Base-by-base conservation (phyloP, 2,888 invertebrate genomes). In the Gortyna flavago region DNA sequence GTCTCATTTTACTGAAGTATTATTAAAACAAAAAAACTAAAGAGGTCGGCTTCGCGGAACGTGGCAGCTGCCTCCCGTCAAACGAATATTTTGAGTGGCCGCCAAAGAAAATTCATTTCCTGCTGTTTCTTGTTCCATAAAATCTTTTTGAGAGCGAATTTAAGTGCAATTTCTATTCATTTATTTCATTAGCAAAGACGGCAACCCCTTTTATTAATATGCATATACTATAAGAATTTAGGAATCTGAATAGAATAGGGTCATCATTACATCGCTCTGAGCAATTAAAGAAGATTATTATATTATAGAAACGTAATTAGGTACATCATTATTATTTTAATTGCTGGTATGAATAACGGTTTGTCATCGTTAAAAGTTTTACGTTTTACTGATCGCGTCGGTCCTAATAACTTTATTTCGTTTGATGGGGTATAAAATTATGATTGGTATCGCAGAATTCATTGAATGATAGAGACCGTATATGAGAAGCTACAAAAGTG, bases 21-120 rank as follows among this genome's bases (percentile, higher is more conserved):
- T 89, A 88, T 86, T 88, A 89, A 87, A 90, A 88, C 81, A 86
- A 88, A 89, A 86, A 88, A 89, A 90, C 85, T 87, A 85, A 88
- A 89, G 86, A 85, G 86, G 87, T 86, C 81, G 86, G 86, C 84
- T 82, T 66, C 72, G 64, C 38, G 65, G 69, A 79, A 61, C 77
- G 80, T 67, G 84, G 78, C 84, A 87, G 84, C 88, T 86, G 90
- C 80, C 87, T 79, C 82, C 72, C 87, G 85, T 87, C 88, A 88
- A 90, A 89, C 89, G 89, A 89, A 89, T 87, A 88, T 88, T 89
- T 89, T 85, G 83, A 91, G 87, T 89, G 88, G 88, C 80, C 88
- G 83, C 87, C 86, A 90, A 92, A 91, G 88, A 90, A 91, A 91
- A 91, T 92, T 91, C 87, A 92, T 93, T 92, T 92, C 91, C 91